These are phyloP conservation scores for Megaceryle alcyon DNA, from an alignment of 2,797 vertebrate species.

Conservation along the genomic window DNA sequence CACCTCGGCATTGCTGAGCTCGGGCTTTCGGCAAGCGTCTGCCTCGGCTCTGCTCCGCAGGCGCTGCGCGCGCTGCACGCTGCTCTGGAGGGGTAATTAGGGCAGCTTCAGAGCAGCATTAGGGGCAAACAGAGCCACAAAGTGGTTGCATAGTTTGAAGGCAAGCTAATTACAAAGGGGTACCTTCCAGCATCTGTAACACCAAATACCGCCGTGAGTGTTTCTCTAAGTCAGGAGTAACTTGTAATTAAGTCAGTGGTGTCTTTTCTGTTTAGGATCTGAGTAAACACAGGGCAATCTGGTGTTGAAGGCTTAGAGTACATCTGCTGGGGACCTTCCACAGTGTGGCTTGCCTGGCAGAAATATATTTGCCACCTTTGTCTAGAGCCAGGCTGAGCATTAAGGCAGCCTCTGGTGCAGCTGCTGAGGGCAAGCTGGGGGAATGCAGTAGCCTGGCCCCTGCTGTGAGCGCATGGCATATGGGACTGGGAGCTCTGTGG, in stretches of 20 bases:
- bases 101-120: neutral
- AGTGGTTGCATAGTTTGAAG: neutral
- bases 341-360: fast-evolving
- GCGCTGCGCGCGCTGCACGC: fast-evolving
- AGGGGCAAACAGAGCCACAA: neutral
- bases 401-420: neutral
- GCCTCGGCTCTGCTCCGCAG: neutral
- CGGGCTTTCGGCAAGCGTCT: neutral
- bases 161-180: neutral
- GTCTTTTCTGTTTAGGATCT: neutral
- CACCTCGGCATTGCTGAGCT: neutral
- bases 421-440: neutral
- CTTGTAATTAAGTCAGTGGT: neutral
- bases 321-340: too few species aligned
- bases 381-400: neutral
- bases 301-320: neutral
- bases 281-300: fast-evolving
- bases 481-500: neutral
- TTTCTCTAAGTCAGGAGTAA: neutral
- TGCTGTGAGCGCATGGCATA: fast-evolving
- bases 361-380: neutral
- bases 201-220: fast-evolving
- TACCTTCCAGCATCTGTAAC: neutral
- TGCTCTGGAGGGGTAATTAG: neutral
- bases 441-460: neutral